Conservation (phyloP, 2,888 invertebrate species). For the Ellobium chinense region DNA sequence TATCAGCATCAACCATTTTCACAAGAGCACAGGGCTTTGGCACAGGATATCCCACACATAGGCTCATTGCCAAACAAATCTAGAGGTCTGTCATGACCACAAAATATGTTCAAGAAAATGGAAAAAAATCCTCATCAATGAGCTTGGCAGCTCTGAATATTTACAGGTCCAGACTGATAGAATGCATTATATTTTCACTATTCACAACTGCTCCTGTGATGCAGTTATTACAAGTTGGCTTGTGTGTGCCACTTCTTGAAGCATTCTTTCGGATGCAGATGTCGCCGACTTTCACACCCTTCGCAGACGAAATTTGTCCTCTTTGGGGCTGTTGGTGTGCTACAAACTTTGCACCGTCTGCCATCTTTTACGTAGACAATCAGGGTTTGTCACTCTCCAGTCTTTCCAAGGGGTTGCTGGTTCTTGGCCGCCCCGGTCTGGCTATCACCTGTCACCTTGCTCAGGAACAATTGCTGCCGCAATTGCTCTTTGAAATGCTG, state of each 20-base stretch:
- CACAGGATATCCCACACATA: background rate
- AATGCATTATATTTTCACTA: too few relatives aligned
- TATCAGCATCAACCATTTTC: background rate
- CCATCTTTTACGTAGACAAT: background rate
- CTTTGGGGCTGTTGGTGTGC: background rate
- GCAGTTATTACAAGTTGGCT: background rate
- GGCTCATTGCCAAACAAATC: background rate
- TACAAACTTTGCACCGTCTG: background rate
- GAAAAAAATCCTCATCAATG: too few relatives aligned
- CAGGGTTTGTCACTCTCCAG: background rate
- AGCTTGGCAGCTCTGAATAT: too few relatives aligned
- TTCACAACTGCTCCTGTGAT: too few relatives aligned
- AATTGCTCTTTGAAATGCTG: background rate
- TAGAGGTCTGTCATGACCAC: background rate
- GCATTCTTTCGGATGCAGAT: background rate
- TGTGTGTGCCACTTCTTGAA: background rate
- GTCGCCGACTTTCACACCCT: background rate
- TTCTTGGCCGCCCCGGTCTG: background rate
- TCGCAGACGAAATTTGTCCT: background rate
- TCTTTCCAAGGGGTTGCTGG: background rate
- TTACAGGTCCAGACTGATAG: too few relatives aligned
- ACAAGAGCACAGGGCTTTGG: background rate
- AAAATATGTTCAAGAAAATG: too few relatives aligned
- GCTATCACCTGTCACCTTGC: background rate
- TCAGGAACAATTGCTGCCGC: background rate